A percentile compares a stretch with the other conserved stretches of the same genome.
Conservation (phyloP, 1,140 invertebrate species). For the Solenopsis invicta region DNA sequence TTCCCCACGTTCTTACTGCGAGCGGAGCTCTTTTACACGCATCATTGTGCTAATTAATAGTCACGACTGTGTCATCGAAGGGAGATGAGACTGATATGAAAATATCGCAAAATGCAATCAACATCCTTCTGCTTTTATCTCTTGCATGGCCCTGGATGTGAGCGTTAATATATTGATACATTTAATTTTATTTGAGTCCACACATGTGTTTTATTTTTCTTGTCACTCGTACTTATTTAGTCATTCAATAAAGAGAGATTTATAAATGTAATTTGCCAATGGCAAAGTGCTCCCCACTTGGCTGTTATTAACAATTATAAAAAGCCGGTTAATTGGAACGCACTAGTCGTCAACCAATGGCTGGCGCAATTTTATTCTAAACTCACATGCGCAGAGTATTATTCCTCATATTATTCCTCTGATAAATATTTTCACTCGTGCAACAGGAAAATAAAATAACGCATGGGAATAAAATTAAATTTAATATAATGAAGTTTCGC, state of each 20-base stretch:
- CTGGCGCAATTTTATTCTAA: constrained; percentile 21
- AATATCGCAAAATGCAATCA: background rate
- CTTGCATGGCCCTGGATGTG: too few species aligned
- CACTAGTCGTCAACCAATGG: background rate
- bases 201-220: background rate
- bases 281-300: background rate
- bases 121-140: background rate
- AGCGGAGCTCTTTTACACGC: background rate
- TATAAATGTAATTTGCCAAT: constrained; percentile 19
- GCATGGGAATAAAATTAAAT: constrained; percentile 6
- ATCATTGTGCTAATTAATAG: constrained; percentile 25
- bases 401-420: background rate
- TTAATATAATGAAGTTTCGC: constrained; percentile 4
- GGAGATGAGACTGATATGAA: too few species aligned
- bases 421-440: constrained; percentile 11
- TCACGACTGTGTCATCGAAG: background rate
- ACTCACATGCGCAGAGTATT: background rate
- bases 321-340: constrained; percentile 18
- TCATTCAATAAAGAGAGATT: constrained; percentile 23
- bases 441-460: constrained; percentile 6
- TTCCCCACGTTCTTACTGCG: background rate
- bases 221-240: background rate
- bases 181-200: constrained; percentile 29
- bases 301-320: constrained; percentile 25
- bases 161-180: background rate